A percentile compares a stretch with the other conserved stretches of the same genome.
phyloP scores from a whole-genome alignment of 2,888 invertebrate species.

The Leucoptera coffeella region DNA sequence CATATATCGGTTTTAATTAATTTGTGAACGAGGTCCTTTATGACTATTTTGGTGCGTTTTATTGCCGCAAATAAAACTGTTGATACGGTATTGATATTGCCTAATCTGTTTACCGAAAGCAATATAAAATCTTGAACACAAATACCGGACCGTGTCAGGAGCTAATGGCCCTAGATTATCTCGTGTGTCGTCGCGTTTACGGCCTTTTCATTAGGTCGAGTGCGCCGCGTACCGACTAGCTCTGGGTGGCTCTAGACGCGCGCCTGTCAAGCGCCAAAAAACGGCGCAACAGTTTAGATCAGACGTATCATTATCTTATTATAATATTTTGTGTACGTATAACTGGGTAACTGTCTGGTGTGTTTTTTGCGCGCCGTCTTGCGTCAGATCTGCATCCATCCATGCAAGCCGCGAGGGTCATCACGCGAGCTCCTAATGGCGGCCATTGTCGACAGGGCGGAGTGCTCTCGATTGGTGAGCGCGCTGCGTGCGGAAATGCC shows the following conservation, averaged over 20 bases:
- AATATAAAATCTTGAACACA: too few species aligned
- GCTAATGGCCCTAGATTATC: slow-evolving; percentile 8
- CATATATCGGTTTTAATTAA: slow-evolving; percentile 41
- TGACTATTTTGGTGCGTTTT: slow-evolving; percentile 19
- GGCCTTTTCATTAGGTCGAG: too few species aligned
- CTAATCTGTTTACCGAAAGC: too few species aligned
- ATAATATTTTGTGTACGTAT: slow-evolving; percentile 22
- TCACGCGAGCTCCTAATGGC: slow-evolving; percentile 32
- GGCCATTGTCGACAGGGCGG: too few species aligned
- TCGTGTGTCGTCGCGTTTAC: too few species aligned
- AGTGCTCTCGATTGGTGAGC: too few species aligned
- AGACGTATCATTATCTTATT: slow-evolving; percentile 47
- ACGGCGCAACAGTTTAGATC: slow-evolving; percentile 30
- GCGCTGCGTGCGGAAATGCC: too few species aligned
- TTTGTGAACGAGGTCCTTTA: slow-evolving; percentile 29
- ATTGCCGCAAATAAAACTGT: slow-evolving; percentile 10
- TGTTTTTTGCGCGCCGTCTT: slow-evolving; percentile 8
- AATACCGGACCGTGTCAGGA: slow-evolving; percentile 2
- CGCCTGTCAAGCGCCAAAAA: too few species aligned
- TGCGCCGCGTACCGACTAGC: too few species aligned
- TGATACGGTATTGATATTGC: slow-evolving; percentile 3
- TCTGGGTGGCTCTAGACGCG: slow-evolving; percentile 19
- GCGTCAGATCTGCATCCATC: slow-evolving; percentile 8
- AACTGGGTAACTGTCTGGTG: slow-evolving; percentile 11
- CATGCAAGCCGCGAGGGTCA: slow-evolving; percentile 17